Conservation (phyloP, 1,140 invertebrate genomes). For the Ips nitidus region DNA sequence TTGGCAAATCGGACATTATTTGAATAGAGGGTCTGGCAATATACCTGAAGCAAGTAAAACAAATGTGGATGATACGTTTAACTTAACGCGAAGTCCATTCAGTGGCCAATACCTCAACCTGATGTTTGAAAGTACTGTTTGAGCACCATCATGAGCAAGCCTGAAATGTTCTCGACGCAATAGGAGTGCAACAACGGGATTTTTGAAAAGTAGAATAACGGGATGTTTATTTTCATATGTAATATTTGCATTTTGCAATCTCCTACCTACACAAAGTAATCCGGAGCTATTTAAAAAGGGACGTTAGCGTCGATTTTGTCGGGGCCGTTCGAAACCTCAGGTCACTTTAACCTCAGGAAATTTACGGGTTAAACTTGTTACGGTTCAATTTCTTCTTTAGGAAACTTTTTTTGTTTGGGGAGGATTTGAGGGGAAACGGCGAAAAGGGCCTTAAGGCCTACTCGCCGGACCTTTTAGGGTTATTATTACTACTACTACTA, state of each 20-base stretch:
- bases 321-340: no score
- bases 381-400: no score
- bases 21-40: not conserved
- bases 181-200: not conserved
- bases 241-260: slow-evolving; percentile 37
- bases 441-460: no score
- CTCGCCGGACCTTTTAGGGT: no score
- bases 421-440: no score
- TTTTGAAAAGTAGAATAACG: not conserved
- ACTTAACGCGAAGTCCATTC: not conserved
- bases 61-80: not conserved
- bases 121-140: not conserved
- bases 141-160: not conserved
- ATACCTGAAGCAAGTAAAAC: not conserved
- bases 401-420: no score
- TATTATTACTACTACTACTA: no score
- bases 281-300: not conserved
- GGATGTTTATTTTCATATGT: slow-evolving; percentile 13
- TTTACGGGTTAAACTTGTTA: no score
- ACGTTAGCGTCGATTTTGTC: no score
- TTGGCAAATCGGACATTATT: not conserved
- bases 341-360: no score
- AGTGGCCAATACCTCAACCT: not conserved
- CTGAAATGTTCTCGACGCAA: not conserved
- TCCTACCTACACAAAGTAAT: slow-evolving; percentile 34